Base-by-base conservation (phyloP, 2,888 invertebrate genomes). In the Acleris cristana region DNA sequence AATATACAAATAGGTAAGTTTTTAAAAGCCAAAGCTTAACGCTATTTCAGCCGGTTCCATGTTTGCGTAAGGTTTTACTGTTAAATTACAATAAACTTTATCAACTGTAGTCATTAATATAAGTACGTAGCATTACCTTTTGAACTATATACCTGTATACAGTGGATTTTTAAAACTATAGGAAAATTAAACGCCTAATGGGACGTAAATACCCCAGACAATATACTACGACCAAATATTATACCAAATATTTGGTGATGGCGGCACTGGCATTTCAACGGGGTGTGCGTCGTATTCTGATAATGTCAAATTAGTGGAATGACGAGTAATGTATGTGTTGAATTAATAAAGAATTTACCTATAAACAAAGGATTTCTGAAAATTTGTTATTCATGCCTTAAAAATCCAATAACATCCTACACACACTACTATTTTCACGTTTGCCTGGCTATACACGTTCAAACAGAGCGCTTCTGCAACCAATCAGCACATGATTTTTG, bases 141-240 rank as follows among this genome's bases (percentile, higher is more conserved):
- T 73, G 70, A 75, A 67, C 40, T 68, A 64, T 68, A 68, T 64
- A 68, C 64, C 59, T 64, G 55, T 64, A 64, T 68, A 64, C 68
- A 64, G 64, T 77, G 76, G 73, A 75, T 77, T 78, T 78, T 79
- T 74, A 76, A 79, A 78, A 75, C 75, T 74, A 71, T 80, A 79
- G 77, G 71, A 67, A 77, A 40, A 66, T 44, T 45, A 55, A 58
- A 54, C 53, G 61, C 75, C 81, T 71, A 69, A 74, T 76, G 83
- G 80, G 83, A 75, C 75, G 73, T 73, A 82, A 79, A 76, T 71
- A 80, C 82, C 82, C 81, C 64, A 82, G 91, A 92, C 91, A 92
- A 90, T 92, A 92, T 90, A 83, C 82, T 87, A 85, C 83, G 88
- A 90, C 88, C 89, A 90, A 90, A 88, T 89, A 83, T 86, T 85